A percentile compares a stretch with the other conserved stretches of the same genome.
These are phyloP conservation scores for Armadillidium nasatum DNA, from an alignment of 1,140 invertebrate genomes.

Conservation along the genomic window DNA sequence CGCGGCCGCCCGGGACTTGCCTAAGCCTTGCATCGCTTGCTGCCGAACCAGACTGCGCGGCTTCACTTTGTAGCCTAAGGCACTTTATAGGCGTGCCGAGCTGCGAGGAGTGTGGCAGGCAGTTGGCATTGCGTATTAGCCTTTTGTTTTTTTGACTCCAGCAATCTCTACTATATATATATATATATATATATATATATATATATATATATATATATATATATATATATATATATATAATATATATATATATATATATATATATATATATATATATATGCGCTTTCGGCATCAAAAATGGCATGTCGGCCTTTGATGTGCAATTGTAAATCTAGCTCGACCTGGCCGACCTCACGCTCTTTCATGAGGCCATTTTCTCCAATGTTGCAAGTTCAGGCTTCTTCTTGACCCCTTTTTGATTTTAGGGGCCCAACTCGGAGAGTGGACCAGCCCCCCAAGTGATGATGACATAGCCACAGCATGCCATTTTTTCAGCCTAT, in stretches of 20 bases:
- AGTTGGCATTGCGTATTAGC: conserved; percentile 9
- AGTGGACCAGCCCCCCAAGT: too few species aligned
- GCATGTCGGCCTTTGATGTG: too few species aligned
- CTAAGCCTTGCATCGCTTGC: background rate
- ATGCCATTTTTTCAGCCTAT: too few species aligned
- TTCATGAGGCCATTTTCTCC: too few species aligned
- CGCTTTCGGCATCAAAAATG: too few species aligned
- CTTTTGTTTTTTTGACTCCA: conserved; percentile 1
- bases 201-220: background rate
- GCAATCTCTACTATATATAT: background rate
- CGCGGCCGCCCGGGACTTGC: background rate
- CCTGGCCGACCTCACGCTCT: too few species aligned
- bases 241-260: conserved; percentile 13
- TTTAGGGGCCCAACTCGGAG: too few species aligned
- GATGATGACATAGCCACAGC: too few species aligned
- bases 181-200: conserved; percentile 11
- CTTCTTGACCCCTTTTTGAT: too few species aligned
- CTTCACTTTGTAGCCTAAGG: background rate
- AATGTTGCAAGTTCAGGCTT: too few species aligned
- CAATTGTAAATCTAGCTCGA: too few species aligned
- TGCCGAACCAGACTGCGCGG: background rate
- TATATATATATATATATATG: conserved; percentile 3
- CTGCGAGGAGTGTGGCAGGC: background rate
- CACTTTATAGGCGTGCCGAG: background rate
- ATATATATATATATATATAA: conserved; percentile 10